Evolutionary conservation across 2,797 vertebrate species (phyloP).

Genomic region (Artibeus lituratus): DNA sequence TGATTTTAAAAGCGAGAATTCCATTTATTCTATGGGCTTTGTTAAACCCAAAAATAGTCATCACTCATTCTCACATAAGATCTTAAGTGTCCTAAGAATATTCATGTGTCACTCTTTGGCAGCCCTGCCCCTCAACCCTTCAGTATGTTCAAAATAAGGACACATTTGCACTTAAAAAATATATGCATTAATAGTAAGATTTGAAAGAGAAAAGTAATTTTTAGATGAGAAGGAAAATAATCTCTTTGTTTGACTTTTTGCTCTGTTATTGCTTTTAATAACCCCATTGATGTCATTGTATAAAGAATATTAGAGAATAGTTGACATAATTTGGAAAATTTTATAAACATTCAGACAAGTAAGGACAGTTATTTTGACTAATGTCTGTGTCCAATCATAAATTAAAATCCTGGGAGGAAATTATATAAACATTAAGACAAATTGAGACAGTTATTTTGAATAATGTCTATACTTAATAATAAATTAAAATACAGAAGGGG

Average conservation of each 20-base stretch:
- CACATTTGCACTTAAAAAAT: conserved; percentile 1
- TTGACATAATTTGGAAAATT: conserved; percentile 23
- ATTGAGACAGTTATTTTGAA: conserved; percentile 54
- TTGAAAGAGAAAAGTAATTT: conserved; percentile 28
- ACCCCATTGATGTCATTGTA: conserved; percentile 15
- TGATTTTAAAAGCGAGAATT: conserved; percentile 55
- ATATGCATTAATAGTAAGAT: neutral
- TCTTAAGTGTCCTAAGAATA: neutral
- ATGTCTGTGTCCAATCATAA: conserved; percentile 23
- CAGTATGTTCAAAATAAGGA: neutral
- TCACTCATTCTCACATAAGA: neutral
- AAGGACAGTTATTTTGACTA: conserved; percentile 34
- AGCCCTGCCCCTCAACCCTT: neutral
- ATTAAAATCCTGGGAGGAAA: conserved; percentile 46
- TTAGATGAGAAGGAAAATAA: conserved; percentile 25
- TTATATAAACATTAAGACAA: conserved; percentile 32
- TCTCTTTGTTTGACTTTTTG: conserved; percentile 7
- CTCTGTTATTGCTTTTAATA: conserved; percentile 19
- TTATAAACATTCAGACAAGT: conserved; percentile 39
- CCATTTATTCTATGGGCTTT: conserved; percentile 5
- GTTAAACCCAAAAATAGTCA: neutral
- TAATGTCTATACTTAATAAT: conserved; percentile 46
- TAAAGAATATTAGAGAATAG: neutral
- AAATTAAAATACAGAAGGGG: conserved; percentile 46
- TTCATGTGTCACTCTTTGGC: neutral